Conservation (phyloP, 2,113 vertebrate species). For the Morone saxatilis region DNA sequence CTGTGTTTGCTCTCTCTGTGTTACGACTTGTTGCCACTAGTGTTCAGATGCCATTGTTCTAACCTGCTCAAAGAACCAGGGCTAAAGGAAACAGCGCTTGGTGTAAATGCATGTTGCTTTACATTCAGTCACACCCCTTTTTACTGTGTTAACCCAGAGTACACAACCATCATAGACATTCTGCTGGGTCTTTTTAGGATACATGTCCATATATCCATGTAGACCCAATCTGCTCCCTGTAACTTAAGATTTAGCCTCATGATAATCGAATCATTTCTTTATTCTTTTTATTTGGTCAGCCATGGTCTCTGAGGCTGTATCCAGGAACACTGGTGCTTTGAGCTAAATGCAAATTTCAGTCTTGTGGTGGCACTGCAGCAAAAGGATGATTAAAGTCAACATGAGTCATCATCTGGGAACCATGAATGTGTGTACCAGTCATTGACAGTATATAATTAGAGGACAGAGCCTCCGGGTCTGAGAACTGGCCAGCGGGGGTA, state of each 20-base stretch:
- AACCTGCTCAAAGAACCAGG: not conserved
- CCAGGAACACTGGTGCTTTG: not conserved
- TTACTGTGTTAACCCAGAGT: not conserved
- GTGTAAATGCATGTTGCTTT: not conserved
- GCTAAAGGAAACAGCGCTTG: not conserved
- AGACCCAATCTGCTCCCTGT: not conserved
- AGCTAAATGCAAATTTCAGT: too few species aligned
- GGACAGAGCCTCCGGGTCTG: too few species aligned
- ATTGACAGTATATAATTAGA: too few species aligned
- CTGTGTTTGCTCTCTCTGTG: not conserved
- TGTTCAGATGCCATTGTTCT: not conserved
- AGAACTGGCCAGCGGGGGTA: too few species aligned
- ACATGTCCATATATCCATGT: too few species aligned
- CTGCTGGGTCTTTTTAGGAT: too few species aligned
- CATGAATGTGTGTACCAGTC: not conserved
- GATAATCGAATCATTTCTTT: too few species aligned
- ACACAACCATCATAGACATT: too few species aligned
- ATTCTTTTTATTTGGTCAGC: not conserved
- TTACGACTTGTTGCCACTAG: not conserved
- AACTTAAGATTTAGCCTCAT: too few species aligned
- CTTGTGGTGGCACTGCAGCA: not conserved
- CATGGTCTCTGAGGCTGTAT: not conserved
- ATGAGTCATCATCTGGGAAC: not conserved
- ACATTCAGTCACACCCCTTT: too few species aligned
- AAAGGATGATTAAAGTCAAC: not conserved